phyloP scores from a whole-genome alignment of 2,113 vertebrate genomes.

The Stegostoma tigrinum region DNA sequence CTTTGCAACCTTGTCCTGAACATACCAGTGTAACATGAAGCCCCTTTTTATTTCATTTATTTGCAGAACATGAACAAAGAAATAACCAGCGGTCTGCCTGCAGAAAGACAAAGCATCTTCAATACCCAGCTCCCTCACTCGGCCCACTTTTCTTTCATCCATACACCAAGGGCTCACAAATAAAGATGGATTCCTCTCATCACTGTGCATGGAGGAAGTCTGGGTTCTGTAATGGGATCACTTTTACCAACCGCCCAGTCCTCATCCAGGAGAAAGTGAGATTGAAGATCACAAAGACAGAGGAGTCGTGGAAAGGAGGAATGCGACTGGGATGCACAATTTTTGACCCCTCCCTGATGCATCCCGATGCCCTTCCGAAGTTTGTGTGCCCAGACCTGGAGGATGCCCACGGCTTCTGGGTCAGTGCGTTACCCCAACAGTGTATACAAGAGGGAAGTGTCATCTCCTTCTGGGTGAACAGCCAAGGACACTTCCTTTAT shows the following conservation, averaged over 20 bases:
- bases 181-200: conserved; percentile 49
- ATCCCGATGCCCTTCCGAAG: conserved; percentile 44
- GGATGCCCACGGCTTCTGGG: conserved; percentile 54
- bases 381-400: conserved; percentile 65
- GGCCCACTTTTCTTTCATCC: conserved; percentile 59
- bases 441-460: conserved; percentile 42
- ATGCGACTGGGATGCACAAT: conserved; percentile 72
- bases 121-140: neutral
- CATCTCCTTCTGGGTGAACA: conserved; percentile 65
- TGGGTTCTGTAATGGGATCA: conserved; percentile 62
- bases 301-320: conserved; percentile 53
- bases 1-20: too few relatives aligned
- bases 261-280: conserved; percentile 52
- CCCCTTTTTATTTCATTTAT: neutral
- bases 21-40: neutral
- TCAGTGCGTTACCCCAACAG: conserved; percentile 42
- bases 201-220: conserved; percentile 44
- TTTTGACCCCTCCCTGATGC: conserved; percentile 48
- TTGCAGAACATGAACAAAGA: neutral
- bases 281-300: conserved; percentile 49
- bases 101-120: neutral
- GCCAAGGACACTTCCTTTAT: conserved; percentile 45
- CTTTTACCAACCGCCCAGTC: conserved; percentile 66
- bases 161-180: conserved; percentile 49
- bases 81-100: neutral